Percentiles rank a stretch among this genome's conserved stretches.
These are phyloP conservation scores for Amblyteles armatorius DNA, from an alignment of 2,888 invertebrate genomes.

Conservation along the genomic window DNA sequence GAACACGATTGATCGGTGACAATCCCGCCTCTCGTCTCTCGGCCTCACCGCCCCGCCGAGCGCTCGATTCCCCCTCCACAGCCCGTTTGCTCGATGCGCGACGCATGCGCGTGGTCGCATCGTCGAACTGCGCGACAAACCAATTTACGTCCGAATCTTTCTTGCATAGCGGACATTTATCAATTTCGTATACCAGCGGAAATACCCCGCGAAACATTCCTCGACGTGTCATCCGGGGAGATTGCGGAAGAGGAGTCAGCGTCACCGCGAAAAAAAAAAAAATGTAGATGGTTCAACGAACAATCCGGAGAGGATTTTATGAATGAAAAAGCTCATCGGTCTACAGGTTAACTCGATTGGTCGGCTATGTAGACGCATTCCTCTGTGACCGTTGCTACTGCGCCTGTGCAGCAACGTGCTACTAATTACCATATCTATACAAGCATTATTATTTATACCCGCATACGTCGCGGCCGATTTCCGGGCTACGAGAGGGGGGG, in stretches of 20 bases:
- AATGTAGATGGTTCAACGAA: background rate
- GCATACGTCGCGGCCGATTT: conserved; percentile 50
- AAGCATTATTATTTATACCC: conserved; percentile 45
- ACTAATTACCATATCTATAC: conserved; percentile 49
- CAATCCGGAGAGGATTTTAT: background rate
- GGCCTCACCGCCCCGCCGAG: background rate
- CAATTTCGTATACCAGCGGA: conserved; percentile 5
- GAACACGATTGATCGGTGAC: conserved; percentile 71
- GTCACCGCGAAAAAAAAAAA: background rate
- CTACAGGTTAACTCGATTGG: conserved; percentile 14
- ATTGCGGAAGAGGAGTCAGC: background rate
- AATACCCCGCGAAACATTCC: background rate
- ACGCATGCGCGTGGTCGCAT: conserved; percentile 20
- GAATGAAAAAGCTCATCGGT: conserved; percentile 5
- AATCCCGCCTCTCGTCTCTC: conserved; percentile 56
- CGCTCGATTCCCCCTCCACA: conserved; percentile 14
- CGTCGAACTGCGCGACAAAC: conserved; percentile 22
- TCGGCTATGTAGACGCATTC: conserved; percentile 2
- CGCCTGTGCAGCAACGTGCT: conserved; percentile 29
- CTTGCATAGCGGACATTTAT: background rate
- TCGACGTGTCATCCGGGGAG: background rate
- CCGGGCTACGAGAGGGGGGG: conserved; percentile 13
- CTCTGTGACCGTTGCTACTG: conserved; percentile 6
- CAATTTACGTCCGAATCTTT: background rate
- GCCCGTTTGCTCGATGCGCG: background rate